A percentile compares a stretch with the other conserved stretches of the same genome.
Evolutionary conservation across 2,113 vertebrate species (phyloP).

Genomic region (Setophaga petechia): DNA sequence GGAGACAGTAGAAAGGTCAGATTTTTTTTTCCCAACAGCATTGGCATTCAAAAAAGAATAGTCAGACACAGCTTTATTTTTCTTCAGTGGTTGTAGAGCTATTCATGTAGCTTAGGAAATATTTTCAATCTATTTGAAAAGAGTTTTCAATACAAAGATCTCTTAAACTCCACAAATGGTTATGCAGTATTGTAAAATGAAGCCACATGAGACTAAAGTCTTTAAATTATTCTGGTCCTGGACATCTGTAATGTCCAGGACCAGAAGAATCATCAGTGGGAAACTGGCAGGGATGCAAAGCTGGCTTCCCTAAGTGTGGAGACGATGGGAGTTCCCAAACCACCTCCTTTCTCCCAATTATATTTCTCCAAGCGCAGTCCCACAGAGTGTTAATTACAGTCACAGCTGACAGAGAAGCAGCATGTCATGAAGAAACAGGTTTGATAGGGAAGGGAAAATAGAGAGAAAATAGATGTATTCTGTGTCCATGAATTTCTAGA

Average conservation of each 20-base stretch:
- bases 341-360: not conserved
- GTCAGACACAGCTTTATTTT: not conserved
- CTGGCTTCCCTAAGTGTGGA: not conserved
- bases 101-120: not conserved
- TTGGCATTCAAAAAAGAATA: not conserved
- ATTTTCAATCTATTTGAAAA: not conserved
- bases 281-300: not conserved
- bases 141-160: not conserved
- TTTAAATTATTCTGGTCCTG: not conserved
- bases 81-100: not conserved
- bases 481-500: not conserved
- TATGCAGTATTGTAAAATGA: not conserved
- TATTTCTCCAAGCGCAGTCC: not conserved
- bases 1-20: not conserved
- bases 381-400: not conserved
- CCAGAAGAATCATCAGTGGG: not conserved
- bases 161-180: not conserved
- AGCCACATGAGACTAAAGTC: not conserved
- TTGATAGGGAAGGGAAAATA: not conserved
- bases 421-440: not conserved
- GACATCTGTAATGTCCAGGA: not conserved
- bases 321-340: rapidly evolving
- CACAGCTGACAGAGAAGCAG: not conserved
- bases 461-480: not conserved
- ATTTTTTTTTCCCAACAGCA: not conserved